Evolutionary conservation across 2,113 vertebrate species (phyloP).

Genomic region (Egretta garzetta): DNA sequence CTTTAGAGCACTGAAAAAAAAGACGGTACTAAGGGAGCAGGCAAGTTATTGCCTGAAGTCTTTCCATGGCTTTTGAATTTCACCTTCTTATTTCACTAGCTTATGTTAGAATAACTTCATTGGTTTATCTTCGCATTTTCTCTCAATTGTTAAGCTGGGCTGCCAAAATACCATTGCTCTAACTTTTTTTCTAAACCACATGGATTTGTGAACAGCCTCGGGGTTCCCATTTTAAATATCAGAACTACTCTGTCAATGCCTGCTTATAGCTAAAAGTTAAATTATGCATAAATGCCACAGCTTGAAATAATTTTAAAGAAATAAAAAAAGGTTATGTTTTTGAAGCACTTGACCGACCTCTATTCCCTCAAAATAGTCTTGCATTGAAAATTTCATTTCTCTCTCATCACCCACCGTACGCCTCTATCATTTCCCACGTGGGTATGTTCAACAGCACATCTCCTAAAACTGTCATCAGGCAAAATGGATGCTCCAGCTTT

Average conservation of each 20-base stretch:
- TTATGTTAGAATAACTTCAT: neutral
- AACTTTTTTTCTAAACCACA: neutral
- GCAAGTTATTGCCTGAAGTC: neutral
- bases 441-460: neutral
- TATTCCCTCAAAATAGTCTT: neutral
- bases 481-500: neutral
- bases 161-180: neutral
- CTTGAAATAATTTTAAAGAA: neutral
- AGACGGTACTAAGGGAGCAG: neutral
- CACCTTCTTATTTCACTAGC: neutral
- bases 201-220: neutral
- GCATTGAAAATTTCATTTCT: neutral
- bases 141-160: neutral
- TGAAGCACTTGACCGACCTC: neutral
- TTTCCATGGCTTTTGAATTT: neutral
- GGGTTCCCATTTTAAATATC: neutral
- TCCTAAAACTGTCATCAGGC: neutral
- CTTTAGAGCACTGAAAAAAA: neutral
- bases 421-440: neutral
- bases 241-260: neutral
- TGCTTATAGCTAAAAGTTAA: neutral
- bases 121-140: neutral
- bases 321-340: neutral
- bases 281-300: neutral
- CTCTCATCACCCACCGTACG: neutral